phyloP scores from a whole-genome alignment of 1,140 invertebrate genomes.

The Ruditapes philippinarum region DNA sequence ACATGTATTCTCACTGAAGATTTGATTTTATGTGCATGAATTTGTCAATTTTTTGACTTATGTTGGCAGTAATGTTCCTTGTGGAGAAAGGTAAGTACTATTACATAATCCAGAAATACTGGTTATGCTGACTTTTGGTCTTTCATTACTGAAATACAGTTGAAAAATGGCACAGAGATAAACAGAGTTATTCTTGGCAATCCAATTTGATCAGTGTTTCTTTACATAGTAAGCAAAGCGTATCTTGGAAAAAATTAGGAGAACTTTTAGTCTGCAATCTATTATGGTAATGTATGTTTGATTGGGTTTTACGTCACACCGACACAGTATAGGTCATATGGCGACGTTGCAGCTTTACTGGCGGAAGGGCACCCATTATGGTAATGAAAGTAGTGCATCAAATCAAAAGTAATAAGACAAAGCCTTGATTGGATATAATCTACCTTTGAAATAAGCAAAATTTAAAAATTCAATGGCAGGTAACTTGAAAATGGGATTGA shows the following conservation, averaged over 20 bases:
- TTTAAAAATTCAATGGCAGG: too few species aligned
- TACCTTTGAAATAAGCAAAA: too few species aligned
- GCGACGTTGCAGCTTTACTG: too few species aligned
- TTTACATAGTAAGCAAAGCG: neutral
- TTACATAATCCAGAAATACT: neutral
- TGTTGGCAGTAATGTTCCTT: conserved; percentile 1
- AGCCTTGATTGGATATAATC: too few species aligned
- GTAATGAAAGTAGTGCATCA: too few species aligned
- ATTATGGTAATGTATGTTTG: neutral
- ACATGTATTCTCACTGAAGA: conserved; percentile 1
- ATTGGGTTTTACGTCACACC: too few species aligned
- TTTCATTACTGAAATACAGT: neutral
- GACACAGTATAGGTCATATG: too few species aligned
- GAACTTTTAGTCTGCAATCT: conserved; percentile 2
- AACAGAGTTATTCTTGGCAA: conserved; percentile 7
- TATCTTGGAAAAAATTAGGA: neutral
- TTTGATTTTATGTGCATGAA: conserved; percentile 8
- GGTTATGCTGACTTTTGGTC: conserved; percentile 5
- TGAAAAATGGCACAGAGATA: neutral
- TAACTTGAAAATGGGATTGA: too few species aligned
- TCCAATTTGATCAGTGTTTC: conserved; percentile 1
- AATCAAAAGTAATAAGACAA: too few species aligned
- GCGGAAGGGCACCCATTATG: too few species aligned
- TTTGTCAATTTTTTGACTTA: neutral
- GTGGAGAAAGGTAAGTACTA: neutral